Evolutionary conservation across 2,888 invertebrate genomes (phyloP), one percentile per base, ranked within the genome.

Genomic region (Ommatoiulus sabulosus): DNA sequence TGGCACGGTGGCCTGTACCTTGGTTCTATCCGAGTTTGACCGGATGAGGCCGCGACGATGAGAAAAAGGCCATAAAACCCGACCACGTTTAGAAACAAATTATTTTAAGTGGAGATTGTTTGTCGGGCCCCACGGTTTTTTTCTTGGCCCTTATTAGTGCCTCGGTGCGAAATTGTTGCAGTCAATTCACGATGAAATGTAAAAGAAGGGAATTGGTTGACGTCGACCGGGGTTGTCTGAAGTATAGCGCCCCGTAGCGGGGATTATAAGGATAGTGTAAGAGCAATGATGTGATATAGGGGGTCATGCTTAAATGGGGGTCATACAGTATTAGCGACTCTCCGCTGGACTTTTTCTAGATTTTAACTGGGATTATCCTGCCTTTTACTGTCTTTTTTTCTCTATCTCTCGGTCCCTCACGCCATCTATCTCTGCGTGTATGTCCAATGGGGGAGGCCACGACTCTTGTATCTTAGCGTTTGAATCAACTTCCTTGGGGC

Each of bases 91-190:
- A 24, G 35, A 35, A 80, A 35, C 35, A 80, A 43, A 80, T 80
- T 80, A 80, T 80, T 43, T 80, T 80, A 80, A 80, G 80, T 80
- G 35, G 35, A 35, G 35, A 35, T 80, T 43, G 80, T 80, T 80
- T 80, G 80, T 80, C 80, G 80, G 80, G 80, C 35, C 35, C 80
- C 80, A 35, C 80, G 15, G 3, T 35, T 35, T 80, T 80, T 80
- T 80, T 80, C 5, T 80, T 12, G 72, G 80, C 35, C 80, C 80
- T 80, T 80, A 80, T 80, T 80, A 80, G 80, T 80, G 80, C 35
- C 80, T 35, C 35, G 35, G 80, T 80, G 80, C 35, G 80, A 80
- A 80, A 80, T 80, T 80, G 80, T 80, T 80, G 80, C 80, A 35
- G 35, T 3, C 80, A 43, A 80, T 80, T 80, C 35, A 80, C 80